These are phyloP conservation scores for Suricata suricatta DNA, from an alignment of 2,113 vertebrate species.

Conservation along the genomic window DNA sequence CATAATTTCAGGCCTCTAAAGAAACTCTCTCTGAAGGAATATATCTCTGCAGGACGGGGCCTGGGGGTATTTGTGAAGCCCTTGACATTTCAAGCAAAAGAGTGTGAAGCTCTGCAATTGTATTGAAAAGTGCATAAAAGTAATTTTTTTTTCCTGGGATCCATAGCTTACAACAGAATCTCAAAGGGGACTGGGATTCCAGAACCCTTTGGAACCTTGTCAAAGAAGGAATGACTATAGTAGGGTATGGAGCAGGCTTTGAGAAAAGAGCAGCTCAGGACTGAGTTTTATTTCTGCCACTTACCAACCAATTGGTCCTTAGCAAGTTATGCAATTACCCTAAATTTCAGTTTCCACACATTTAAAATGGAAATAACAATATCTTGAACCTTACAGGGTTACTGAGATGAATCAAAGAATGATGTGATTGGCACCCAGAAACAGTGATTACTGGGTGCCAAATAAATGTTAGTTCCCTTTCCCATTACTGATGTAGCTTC, in stretches of 20 bases:
- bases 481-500: neutral
- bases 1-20: neutral
- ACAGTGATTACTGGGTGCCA: neutral
- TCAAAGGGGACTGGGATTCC: neutral
- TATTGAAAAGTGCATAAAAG: neutral
- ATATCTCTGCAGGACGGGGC: neutral
- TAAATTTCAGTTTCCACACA: neutral
- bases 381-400: neutral
- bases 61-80: neutral
- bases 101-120: neutral
- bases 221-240: neutral
- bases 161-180: neutral
- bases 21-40: neutral
- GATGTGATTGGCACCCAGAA: neutral
- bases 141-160: neutral
- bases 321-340: neutral
- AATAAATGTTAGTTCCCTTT: neutral
- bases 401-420: neutral
- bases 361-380: conserved; percentile 15
- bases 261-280: neutral
- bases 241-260: neutral
- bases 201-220: neutral
- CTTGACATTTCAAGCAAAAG: neutral
- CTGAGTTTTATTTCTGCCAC: neutral
- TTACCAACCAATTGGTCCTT: neutral